phyloP scores from a whole-genome alignment of 2,113 vertebrate species.

The Tauraco erythrolophus region DNA sequence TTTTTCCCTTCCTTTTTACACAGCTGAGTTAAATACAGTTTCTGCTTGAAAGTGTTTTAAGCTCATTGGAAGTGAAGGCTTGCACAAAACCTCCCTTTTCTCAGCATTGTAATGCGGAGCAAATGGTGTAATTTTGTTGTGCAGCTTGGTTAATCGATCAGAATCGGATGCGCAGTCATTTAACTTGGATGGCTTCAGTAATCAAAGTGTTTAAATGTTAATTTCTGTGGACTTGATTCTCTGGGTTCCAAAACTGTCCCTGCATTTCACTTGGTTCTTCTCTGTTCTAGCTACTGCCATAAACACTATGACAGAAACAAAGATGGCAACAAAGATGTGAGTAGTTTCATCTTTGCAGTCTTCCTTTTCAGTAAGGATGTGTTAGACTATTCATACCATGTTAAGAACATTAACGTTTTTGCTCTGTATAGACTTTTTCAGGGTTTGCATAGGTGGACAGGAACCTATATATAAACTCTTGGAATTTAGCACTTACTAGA shows the following conservation, averaged over 20 bases:
- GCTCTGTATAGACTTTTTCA: neutral
- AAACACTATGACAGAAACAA: conserved; percentile 88
- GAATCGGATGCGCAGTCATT: neutral
- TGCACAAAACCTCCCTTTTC: neutral
- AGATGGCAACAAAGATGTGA: conserved; percentile 94
- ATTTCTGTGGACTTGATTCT: neutral
- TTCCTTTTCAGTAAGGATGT: neutral
- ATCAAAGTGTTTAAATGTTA: neutral
- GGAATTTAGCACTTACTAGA: neutral
- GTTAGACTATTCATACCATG: neutral
- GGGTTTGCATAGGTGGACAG: neutral
- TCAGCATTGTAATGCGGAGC: neutral
- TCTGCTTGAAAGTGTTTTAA: neutral
- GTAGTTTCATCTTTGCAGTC: conserved; percentile 57
- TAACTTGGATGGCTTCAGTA: neutral
- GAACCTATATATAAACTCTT: neutral
- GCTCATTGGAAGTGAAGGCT: neutral
- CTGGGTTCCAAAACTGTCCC: neutral
- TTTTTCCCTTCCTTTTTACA: fast-evolving
- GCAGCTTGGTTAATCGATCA: neutral
- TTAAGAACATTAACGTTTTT: neutral
- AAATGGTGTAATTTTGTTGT: neutral
- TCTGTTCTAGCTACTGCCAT: conserved; percentile 89
- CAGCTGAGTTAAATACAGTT: neutral
- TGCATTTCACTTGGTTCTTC: neutral